Evolutionary conservation across 1,140 invertebrate species (phyloP), one percentile per base, ranked within the genome.

Genomic region (Melitaea cinxia): DNA sequence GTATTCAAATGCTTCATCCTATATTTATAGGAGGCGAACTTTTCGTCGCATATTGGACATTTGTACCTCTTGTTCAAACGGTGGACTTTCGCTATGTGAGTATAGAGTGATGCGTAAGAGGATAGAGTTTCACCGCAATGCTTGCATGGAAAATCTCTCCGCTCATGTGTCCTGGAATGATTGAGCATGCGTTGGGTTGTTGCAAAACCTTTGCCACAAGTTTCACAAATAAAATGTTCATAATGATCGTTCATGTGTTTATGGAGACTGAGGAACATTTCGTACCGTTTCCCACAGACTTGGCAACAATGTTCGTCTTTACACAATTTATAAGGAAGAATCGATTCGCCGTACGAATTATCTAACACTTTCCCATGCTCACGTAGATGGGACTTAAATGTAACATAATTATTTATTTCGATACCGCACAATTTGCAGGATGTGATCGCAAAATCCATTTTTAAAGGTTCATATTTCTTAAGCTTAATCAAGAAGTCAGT

Each of bases 211-310:
- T 90, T 88, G 0, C 91, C 89, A 65, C 92, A 92, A 7, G 78
- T 91, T 53, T 92, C 87, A 35, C 92, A 92, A 14, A 89, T 86
- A 54, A 81, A 89, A 10, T 91, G 85, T 0, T 91, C 75, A 37
- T 87, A 88, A 64, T 92, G 92, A 12, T 83, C 79, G 21, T 91
- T 90, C 76, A 93, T 80, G 1, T 91, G 89, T 30, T 83, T 81
- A 65, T 91, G 83, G 0, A 91, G 80, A 49, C 85, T 92, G 0
- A 91, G 80, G 35, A 91, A 91, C 57, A 89, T 77, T 49, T 92
- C 88, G 58, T 91, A 92, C 0, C 82, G 54, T 62, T 88, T 73
- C 1, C 82, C 72, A 62, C 85, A 87, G 39, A 92, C 69, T 65
- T 83, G 80, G 78, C 85, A 84, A 26, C 72, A 70, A 26, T 88